Conservation (phyloP, 92 coral and sea anemone species). For the Hydrozoanthus gracilis region DNA sequence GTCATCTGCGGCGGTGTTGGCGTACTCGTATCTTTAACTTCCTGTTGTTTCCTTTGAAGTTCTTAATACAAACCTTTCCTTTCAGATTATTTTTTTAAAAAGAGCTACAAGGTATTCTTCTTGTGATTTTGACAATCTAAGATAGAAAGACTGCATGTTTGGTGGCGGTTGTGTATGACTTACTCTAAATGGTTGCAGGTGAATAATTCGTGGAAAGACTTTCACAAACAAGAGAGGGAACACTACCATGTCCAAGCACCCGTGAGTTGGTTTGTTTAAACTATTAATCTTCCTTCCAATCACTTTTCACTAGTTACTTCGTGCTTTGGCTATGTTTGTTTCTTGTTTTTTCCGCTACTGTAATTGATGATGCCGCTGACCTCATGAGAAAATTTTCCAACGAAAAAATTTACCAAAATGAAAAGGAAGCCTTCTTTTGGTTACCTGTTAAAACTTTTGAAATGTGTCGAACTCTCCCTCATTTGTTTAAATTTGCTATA, state of each 20-base stretch:
- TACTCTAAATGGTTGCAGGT: not conserved
- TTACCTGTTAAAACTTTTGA: no score
- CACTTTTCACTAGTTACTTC: not conserved
- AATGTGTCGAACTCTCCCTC: no score
- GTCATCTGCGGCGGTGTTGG: no score
- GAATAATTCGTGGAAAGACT: slow-evolving; percentile 30
- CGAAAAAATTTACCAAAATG: no score
- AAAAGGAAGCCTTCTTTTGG: no score
- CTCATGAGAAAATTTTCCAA: no score
- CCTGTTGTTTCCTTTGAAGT: no score
- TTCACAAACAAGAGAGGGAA: slow-evolving; percentile 14
- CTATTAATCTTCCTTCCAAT: not conserved
- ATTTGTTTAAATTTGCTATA: no score
- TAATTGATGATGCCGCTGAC: not conserved
- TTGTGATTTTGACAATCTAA: not conserved
- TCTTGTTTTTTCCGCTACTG: not conserved
- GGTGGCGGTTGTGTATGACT: not conserved
- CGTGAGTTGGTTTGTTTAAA: not conserved
- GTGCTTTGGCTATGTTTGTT: not conserved
- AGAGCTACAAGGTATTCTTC: no score
- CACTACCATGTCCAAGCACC: slow-evolving; percentile 43
- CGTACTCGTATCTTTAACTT: no score
- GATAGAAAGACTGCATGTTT: not conserved
- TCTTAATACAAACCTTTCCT: no score
- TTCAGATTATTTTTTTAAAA: no score